Conservation (phyloP, 1,140 invertebrate species). For the Mycetomoellerius zeteki region DNA sequence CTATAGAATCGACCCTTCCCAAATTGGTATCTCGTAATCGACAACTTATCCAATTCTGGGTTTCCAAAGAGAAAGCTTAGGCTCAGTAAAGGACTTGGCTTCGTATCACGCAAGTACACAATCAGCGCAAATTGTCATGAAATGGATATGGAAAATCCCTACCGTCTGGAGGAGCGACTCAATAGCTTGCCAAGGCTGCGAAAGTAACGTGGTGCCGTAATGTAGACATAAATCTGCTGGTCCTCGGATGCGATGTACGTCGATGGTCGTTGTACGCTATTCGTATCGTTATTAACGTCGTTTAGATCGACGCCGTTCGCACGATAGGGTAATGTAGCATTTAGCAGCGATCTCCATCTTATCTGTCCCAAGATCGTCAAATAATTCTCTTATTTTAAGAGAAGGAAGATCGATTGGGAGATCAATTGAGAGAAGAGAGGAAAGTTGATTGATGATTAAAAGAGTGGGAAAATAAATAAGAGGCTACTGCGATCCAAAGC, state of each 20-base stretch:
- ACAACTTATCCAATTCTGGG: background rate
- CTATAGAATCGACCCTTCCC: background rate
- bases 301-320: conserved; percentile 62
- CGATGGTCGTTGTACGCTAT: conserved; percentile 42
- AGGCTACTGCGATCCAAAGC: too few relatives aligned
- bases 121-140: background rate
- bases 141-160: conserved; percentile 42
- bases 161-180: conserved; percentile 82
- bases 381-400: conserved; percentile 48
- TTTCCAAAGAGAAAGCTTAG: background rate
- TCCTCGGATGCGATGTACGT: conserved; percentile 69
- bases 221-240: conserved; percentile 81
- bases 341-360: conserved; percentile 83
- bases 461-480: background rate
- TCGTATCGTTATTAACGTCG: conserved; percentile 69
- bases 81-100: background rate
- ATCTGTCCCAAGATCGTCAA: conserved; percentile 79
- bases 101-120: background rate
- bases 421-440: background rate
- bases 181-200: conserved; percentile 81
- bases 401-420: background rate
- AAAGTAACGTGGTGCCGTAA: conserved; percentile 82
- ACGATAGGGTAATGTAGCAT: conserved; percentile 74
- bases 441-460: background rate
- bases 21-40: background rate